Percentiles rank a stretch among this genome's conserved stretches.
Evolutionary conservation across 2,113 vertebrate species (phyloP).

Genomic region (Thermophis baileyi): DNA sequence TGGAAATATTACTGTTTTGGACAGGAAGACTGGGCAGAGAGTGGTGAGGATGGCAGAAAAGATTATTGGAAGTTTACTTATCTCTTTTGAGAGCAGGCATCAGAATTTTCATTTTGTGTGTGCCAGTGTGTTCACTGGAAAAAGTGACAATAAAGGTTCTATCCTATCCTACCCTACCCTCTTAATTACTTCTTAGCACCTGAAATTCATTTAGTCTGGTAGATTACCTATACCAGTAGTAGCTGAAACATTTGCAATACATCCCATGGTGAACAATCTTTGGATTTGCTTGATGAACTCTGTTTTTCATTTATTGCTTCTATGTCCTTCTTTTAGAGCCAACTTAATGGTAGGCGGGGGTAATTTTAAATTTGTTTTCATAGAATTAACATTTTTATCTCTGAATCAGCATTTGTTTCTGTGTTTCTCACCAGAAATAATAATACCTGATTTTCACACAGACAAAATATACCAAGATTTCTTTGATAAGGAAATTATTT

Average conservation of each 20-base stretch:
- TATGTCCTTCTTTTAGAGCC: background rate
- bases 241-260: background rate
- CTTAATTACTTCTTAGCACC: background rate
- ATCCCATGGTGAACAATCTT: background rate
- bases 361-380: background rate
- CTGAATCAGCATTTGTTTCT: background rate
- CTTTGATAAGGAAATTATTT: background rate
- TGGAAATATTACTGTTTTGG: too few relatives aligned
- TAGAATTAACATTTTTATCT: background rate
- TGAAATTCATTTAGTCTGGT: background rate
- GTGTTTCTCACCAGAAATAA: background rate
- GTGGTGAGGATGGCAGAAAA: too few relatives aligned
- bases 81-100: too few relatives aligned
- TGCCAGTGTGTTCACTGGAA: too few relatives aligned
- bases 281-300: background rate
- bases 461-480: background rate
- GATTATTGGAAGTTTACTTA: too few relatives aligned
- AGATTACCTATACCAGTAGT: background rate
- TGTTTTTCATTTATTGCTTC: background rate
- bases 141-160: background rate
- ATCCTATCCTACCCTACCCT: background rate
- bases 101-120: too few relatives aligned
- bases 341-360: background rate
- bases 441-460: background rate
- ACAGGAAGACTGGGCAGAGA: too few relatives aligned